Conservation (phyloP, 2,113 vertebrate genomes). For the Cyprinus carpio region DNA sequence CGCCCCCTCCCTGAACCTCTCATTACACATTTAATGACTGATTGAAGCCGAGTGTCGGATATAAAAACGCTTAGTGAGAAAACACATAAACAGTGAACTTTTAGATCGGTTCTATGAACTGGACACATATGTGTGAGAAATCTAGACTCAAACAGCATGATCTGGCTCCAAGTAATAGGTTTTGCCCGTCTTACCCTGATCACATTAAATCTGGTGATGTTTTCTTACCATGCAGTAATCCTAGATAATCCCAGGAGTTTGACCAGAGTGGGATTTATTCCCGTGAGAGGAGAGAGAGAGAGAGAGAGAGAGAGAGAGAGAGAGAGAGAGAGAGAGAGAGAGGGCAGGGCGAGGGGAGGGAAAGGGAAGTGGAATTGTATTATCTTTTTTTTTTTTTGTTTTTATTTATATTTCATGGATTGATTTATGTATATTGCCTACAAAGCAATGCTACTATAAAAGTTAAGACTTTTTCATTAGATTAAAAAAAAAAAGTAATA, state of each 20-base stretch:
- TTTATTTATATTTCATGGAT: too few species aligned
- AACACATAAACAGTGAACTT: neutral
- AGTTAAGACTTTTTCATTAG: neutral
- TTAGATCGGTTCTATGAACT: neutral
- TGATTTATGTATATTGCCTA: too few species aligned
- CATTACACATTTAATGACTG: conserved; percentile 18
- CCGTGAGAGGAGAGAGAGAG: neutral
- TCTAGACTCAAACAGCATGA: neutral
- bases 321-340: conserved; percentile 1
- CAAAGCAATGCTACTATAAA: neutral
- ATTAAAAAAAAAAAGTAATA: neutral
- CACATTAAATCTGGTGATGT: conserved; percentile 46
- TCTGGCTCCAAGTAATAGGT: conserved; percentile 38
- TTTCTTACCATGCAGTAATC: conserved; percentile 46
- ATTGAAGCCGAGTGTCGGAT: neutral
- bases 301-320: conserved; percentile 12
- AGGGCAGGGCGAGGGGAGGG: too few species aligned
- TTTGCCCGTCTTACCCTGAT: conserved; percentile 46
- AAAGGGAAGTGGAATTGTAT: too few species aligned
- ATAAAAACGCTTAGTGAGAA: neutral
- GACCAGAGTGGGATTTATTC: conserved; percentile 44
- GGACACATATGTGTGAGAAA: neutral
- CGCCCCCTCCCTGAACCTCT: conserved; percentile 21
- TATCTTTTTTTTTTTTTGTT: too few species aligned
- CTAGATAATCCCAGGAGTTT: conserved; percentile 33